A percentile compares a stretch with the other conserved stretches of the same genome.
Conservation (phyloP, 2,113 vertebrate species). For the Cochlearius cochlearius region DNA sequence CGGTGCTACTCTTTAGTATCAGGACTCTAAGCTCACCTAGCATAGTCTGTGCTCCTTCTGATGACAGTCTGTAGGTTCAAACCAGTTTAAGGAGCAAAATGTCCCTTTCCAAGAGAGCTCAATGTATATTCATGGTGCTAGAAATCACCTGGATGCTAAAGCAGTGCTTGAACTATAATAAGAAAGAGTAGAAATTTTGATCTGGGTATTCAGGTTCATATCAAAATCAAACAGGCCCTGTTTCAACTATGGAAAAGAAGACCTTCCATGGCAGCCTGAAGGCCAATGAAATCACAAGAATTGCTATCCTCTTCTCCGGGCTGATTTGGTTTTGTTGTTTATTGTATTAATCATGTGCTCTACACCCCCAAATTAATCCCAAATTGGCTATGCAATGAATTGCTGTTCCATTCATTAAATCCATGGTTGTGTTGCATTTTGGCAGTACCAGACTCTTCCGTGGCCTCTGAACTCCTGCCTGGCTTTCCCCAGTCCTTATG, state of each 20-base stretch:
- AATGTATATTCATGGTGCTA: background rate
- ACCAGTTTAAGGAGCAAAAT: background rate
- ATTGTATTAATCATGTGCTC: background rate
- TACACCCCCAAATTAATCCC: background rate
- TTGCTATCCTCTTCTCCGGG: background rate
- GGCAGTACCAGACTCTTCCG: background rate
- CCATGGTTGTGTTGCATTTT: background rate
- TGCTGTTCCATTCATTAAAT: background rate
- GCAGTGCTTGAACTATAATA: background rate
- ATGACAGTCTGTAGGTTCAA: background rate
- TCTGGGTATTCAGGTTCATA: background rate
- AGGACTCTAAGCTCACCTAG: background rate
- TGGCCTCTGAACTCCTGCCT: background rate
- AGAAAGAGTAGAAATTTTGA: background rate
- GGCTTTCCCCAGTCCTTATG: background rate
- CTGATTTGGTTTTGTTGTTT: background rate
- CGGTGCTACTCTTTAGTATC: background rate
- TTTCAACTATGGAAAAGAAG: background rate
- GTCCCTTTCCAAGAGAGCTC: background rate
- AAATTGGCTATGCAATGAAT: background rate
- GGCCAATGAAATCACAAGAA: background rate
- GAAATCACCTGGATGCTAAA: background rate
- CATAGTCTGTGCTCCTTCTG: background rate
- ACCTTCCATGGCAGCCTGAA: constrained; percentile 12
- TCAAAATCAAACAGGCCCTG: background rate